A percentile compares a stretch with the other conserved stretches of the same genome.
phyloP scores from a whole-genome alignment of 2,113 vertebrate species.

The Indri indri region DNA sequence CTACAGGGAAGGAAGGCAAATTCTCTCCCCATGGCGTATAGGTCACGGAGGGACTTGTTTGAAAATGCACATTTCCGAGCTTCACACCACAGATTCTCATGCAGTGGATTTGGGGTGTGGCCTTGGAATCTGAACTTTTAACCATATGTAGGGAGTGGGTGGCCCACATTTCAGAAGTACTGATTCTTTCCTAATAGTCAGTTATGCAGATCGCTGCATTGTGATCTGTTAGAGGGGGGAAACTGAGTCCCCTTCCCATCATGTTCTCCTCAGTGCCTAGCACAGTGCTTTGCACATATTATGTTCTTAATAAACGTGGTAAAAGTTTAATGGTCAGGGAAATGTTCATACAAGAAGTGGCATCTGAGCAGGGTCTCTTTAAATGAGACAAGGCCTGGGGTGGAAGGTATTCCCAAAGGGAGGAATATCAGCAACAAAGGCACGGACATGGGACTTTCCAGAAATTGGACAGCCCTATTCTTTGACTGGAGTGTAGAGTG shows the following conservation, averaged over 20 bases:
- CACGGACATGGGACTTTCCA: neutral
- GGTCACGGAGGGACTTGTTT: neutral
- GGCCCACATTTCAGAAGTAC: neutral
- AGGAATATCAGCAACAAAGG: neutral
- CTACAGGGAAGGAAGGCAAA: neutral
- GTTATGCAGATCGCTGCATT: neutral
- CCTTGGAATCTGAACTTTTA: neutral
- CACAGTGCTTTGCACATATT: neutral
- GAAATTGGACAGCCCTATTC: neutral
- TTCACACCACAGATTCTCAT: neutral
- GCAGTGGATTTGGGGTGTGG: neutral
- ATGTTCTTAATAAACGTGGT: neutral
- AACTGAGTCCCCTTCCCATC: neutral
- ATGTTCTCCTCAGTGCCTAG: neutral
- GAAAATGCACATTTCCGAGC: neutral
- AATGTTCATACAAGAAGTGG: neutral
- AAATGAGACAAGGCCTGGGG: neutral
- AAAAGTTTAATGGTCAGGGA: neutral
- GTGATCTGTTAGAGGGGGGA: neutral
- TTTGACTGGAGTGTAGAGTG: neutral
- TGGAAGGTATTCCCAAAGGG: neutral
- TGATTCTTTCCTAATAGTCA: neutral
- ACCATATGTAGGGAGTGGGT: no score
- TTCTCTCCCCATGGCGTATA: neutral
- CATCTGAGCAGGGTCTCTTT: neutral